Base-by-base conservation (phyloP, 2,888 invertebrate species). In the Axea sp. region DNA sequence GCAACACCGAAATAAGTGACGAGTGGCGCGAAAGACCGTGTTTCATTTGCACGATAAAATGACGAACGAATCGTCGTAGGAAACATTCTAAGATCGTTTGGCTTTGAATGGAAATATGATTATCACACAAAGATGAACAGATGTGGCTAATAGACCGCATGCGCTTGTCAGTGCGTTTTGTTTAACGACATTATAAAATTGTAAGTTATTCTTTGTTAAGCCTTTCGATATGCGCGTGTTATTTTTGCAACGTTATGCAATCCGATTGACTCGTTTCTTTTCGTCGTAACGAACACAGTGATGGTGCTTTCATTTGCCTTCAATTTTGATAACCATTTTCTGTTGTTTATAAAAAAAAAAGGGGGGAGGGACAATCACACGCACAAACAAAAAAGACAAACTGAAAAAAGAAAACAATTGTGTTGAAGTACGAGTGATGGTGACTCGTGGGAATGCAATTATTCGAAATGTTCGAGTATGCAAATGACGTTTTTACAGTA, bases 51-150 rank as follows among this genome's bases (percentile, higher is more conserved):
- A 26, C 26, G 4, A 19, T 19, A 19, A 19, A 3, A 19, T 19
- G 3, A 4, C 19, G 11, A 43, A 9, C 12, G 11, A 31, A 47
- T 47, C 19, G 19, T 12, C 19, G 19, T 11, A 17, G 11, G 7
- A 22, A 41, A 24, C 7, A 19, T 28, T 8, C 6, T n/a, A 2
- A 8, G 33, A 47, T 31, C 30, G 31, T 30, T 17, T 26, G 26
- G 15, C 15, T 35, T 37, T 6, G 8, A 51, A 24, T 15, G 26
- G 17, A 33, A 53, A 53, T 53, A 39, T 7, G 28, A 53, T 39
- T 53, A 53, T 53, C 28, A 19, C 35, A 9, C 11, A 33, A 17
- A 47, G 22, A 31, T 12, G 47, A 28, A 47, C 47, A 47, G 31
- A 31, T 31, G 47, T 22, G 31, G n/a, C 31, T 22, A 31, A 47